Percentiles rank a stretch among this genome's conserved stretches.
Evolutionary conservation across 2,113 vertebrate genomes (phyloP).

Genomic region (human): DNA sequence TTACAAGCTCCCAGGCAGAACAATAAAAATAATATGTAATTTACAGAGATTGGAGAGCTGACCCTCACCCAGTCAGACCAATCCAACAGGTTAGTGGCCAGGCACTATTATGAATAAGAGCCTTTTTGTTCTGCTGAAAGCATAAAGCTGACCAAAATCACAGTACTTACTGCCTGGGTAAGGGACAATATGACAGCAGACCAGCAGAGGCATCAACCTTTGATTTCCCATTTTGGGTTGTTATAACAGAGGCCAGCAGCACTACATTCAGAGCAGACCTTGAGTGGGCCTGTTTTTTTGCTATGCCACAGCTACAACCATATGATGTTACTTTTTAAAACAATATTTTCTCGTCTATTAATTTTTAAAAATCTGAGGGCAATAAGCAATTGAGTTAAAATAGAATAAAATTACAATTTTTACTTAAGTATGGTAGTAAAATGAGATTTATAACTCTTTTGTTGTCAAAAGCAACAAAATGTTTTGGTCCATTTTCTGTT

Average conservation of each 20-base stretch:
- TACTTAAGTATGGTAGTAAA: not conserved
- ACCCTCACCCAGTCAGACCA: not conserved
- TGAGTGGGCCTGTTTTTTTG: not conserved
- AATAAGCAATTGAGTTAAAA: not conserved
- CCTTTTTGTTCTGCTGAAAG: not conserved
- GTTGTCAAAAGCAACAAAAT: not conserved
- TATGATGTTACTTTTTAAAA: not conserved
- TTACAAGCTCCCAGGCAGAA: not conserved
- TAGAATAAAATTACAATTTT: not conserved
- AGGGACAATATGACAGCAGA: slow-evolving; percentile 16
- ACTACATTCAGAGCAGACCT: not conserved
- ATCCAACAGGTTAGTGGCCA: slow-evolving; percentile 31
- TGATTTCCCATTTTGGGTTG: not conserved
- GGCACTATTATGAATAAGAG: slow-evolving; percentile 50
- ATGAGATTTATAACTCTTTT: not conserved
- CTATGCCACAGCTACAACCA: not conserved
- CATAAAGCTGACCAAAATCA: not conserved
- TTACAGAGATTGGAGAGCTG: not conserved
- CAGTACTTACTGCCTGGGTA: not conserved
- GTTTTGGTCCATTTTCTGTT: not conserved
- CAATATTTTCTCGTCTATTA: not conserved
- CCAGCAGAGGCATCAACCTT: not conserved
- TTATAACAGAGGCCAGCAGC: not conserved
- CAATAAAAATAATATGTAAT: not conserved
- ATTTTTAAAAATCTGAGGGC: not conserved